A percentile compares a stretch with the other conserved stretches of the same genome.
phyloP scores from a whole-genome alignment of 2,113 vertebrate genomes.

The Lepus timidus region DNA sequence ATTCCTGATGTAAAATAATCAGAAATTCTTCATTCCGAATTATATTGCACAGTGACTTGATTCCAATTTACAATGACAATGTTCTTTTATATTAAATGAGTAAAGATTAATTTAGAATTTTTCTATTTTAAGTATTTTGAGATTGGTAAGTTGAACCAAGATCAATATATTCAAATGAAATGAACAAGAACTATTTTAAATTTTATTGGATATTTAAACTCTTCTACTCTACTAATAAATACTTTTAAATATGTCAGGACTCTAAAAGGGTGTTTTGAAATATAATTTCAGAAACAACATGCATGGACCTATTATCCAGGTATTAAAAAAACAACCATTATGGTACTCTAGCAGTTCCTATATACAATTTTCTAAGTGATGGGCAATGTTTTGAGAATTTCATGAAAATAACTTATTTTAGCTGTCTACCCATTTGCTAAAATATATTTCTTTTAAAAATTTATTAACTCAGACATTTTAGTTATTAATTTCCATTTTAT shows the following conservation, averaged over 20 bases:
- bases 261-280: constrained; percentile 32
- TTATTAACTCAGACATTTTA: constrained; percentile 23
- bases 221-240: background rate
- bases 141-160: constrained; percentile 46
- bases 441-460: constrained; percentile 1
- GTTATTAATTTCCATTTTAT: constrained; percentile 52
- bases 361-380: background rate
- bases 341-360: background rate
- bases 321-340: constrained; percentile 1
- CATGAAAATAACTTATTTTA: constrained; percentile 35
- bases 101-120: constrained; percentile 57
- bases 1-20: background rate
- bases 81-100: constrained; percentile 29
- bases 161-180: constrained; percentile 30
- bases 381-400: constrained; percentile 7
- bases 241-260: background rate
- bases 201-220: constrained; percentile 58
- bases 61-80: constrained; percentile 25
- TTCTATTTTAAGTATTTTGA: constrained; percentile 67
- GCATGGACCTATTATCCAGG: background rate
- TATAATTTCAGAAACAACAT: constrained; percentile 47
- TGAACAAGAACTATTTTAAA: constrained; percentile 47
- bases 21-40: constrained; percentile 39
- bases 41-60: constrained; percentile 21
- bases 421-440: background rate